Base-by-base conservation (phyloP, 2,797 vertebrate genomes). In the Trematomus bernacchii region DNA sequence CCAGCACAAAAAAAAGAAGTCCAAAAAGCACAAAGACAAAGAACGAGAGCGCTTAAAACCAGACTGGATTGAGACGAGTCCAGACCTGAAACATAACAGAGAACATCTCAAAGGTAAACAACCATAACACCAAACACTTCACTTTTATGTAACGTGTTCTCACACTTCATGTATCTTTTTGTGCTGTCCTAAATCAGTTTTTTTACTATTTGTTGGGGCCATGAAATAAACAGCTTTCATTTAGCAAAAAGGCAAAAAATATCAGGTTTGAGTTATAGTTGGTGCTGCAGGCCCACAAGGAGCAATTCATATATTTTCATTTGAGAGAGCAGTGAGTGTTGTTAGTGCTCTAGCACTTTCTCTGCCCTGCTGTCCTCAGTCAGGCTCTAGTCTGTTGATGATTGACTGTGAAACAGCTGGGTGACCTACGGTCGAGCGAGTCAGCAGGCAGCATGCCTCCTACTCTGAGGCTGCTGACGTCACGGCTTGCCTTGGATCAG, bases 11-110 rank as follows among this genome's bases (percentile, higher is more conserved):
- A 96, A 95, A 92, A 95, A 95, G 79, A 94, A 88, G 87, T 94
- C 94, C 78, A 96, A 95, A 88, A 96, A 95, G 89, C 95, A 96
- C 90, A 96, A 95, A 92, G 95, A 95, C 71, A 96, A 95, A 71
- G 94, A 95, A 68, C 88, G 93, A 54, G 94, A 95, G 64, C 92
- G 89, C 44, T 86, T 95, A 81, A 96, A 95, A 91, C 73, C 90
- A 16, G 92, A 93, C 72, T 95, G 95, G 95, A 90, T 90, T 14
- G 94, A 95, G 81, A 93, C 89, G 8, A 95, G 94, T 66, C 94
- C 94, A 1, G 92, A 95, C 73, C 80, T 93, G 66, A 95, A 95
- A 84, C 92, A 93, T 60, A 92, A 91, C 77, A 91, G 88, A 76
- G 92, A 94, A 80, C 90, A 92, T 81, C 79, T 92, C 15, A 90